Percentiles rank a stretch among this genome's conserved stretches.
phyloP scores from a whole-genome alignment of 2,113 vertebrate genomes.

The Rattus rattus region DNA sequence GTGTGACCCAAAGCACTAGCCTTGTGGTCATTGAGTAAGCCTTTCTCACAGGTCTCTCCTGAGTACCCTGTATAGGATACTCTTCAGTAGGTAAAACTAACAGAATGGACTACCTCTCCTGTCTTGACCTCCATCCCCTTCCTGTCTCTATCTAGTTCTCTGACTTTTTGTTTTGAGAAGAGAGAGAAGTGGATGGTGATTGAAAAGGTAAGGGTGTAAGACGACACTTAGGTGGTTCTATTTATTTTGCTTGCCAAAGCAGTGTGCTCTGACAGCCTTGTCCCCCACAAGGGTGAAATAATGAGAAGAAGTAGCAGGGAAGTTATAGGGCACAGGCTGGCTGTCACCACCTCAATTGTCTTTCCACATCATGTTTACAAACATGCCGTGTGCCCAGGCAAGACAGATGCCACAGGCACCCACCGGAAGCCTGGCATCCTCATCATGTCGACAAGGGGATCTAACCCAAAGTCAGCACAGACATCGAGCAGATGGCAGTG shows the following conservation, averaged over 20 bases:
- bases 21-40: not conserved
- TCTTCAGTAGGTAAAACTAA: not conserved
- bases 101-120: not conserved
- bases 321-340: not conserved
- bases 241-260: slow-evolving; percentile 2
- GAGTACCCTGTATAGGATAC: not conserved
- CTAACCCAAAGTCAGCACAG: not conserved
- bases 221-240: not conserved
- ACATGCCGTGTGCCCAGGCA: slow-evolving; percentile 17
- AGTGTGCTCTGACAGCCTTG: not conserved
- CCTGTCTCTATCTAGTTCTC: not conserved
- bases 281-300: not conserved
- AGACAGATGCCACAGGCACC: not conserved
- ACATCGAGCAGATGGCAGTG: not conserved
- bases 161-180: not conserved
- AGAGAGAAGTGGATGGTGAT: not conserved
- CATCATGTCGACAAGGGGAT: not conserved
- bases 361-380: slow-evolving; percentile 50
- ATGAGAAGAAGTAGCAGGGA: slow-evolving; percentile 44
- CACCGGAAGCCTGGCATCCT: not conserved
- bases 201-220: not conserved
- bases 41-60: not conserved
- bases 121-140: accelerated
- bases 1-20: not conserved
- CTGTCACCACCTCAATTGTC: not conserved